Base-by-base conservation (phyloP, 2,797 vertebrate species). In the Apogon talboti region DNA sequence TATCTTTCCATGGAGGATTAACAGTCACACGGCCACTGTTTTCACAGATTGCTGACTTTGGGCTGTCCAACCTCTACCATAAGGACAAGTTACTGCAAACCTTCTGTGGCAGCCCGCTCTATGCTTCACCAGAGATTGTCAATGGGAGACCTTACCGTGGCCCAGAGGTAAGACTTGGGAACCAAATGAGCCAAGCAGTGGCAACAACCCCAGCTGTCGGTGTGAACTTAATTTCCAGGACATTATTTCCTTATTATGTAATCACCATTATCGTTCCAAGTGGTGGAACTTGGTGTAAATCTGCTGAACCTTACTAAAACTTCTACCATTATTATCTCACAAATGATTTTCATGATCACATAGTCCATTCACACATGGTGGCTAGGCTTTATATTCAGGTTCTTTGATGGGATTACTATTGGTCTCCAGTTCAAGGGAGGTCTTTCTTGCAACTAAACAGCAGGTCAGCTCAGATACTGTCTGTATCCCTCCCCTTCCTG, bases 1-100 rank as follows among this genome's bases (percentile, higher is more conserved):
- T 7, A 56, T 51, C 30, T 56, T 38, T 55, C n/a, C 12, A 4
- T 19, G 40, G 30, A 9, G n/a, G 19, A 74, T 74, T 55, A 71
- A n/a, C 16, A 1, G 40, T 57, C 33, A 42, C 19, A 37, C 28
- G 50, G 33, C 10, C 11, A 2, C 13, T 35, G 33, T 67, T 47
- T 89, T 82, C 79, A 58, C 86, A 99, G 98, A 98, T 99, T 88
- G 98, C 98, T 83, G 98, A 99, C 85, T 99, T 99, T 57, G 98
- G 98, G 47, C 94, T 99, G 73, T 99, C 98, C 81, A 99, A 99
- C 91, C 94, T 98, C 62, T 99, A 97, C 87, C 96, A 99, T 74
- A 98, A 98, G 84, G 98, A 99, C 92, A 98, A 97, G 83, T 95
- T 98, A 89, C 92, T 99, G 76, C 98, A 99, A 85, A 99, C 98